Conservation (phyloP, 2,888 invertebrate species). For the Griposia aprilina region DNA sequence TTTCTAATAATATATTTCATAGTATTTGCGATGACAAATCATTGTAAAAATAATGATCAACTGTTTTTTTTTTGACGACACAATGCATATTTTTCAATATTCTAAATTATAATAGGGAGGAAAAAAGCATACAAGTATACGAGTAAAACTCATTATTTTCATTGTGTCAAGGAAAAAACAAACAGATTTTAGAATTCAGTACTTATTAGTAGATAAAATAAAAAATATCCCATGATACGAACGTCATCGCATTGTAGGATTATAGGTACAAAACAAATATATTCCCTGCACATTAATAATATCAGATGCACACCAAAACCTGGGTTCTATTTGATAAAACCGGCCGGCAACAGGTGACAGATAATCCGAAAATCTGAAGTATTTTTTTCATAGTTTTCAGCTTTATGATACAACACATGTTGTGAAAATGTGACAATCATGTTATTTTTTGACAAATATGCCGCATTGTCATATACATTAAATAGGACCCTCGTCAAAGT, state of each 20-base stretch:
- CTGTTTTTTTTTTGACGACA: slow-evolving; percentile 22
- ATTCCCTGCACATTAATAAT: not conserved
- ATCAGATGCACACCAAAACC: no score
- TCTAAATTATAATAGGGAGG: slow-evolving; percentile 39
- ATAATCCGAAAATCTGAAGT: no score
- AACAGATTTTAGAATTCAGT: slow-evolving; percentile 17
- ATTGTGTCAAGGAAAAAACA: slow-evolving; percentile 45
- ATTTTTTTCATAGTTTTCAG: no score
- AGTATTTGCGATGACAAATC: slow-evolving; percentile 14
- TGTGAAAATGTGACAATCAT: no score
- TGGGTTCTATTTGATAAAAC: no score
- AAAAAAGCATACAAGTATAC: slow-evolving; percentile 37
- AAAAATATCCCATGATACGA: slow-evolving; percentile 11
- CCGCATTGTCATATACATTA: no score
- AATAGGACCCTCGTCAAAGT: no score
- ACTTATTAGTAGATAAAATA: slow-evolving; percentile 5
- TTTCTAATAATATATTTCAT: slow-evolving; percentile 22
- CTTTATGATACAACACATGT: no score
- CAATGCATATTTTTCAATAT: slow-evolving; percentile 16
- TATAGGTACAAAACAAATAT: not conserved
- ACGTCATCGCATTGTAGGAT: not conserved
- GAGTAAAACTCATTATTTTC: slow-evolving; percentile 49
- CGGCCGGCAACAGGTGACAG: no score
- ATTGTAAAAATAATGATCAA: slow-evolving; percentile 18
- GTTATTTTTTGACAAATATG: no score